Conservation (phyloP, 2,888 invertebrate genomes). For the Drosophila multiciliata region DNA sequence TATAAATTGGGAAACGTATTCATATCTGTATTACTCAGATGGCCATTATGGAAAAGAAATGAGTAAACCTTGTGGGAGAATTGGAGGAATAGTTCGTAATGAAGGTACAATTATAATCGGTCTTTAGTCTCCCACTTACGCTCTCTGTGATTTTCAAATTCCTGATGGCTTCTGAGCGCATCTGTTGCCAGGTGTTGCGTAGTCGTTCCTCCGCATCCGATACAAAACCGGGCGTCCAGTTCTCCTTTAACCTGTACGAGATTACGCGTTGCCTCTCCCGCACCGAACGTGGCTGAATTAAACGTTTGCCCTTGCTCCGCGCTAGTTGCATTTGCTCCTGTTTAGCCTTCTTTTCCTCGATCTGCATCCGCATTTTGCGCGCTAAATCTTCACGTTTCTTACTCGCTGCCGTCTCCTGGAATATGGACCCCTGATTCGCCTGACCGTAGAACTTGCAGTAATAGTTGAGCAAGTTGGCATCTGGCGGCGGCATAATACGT, state of each 20-base stretch:
- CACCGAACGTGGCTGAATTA: conserved; percentile 86
- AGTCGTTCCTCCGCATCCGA: conserved; percentile 89
- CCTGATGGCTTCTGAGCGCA: conserved; percentile 73
- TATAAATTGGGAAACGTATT: conserved; percentile 81
- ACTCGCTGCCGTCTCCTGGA: conserved; percentile 91
- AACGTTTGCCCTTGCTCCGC: conserved; percentile 51
- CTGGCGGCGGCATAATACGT: conserved; percentile 88
- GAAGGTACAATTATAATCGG: background rate
- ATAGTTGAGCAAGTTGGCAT: conserved; percentile 85
- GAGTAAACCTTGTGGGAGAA: conserved; percentile 73
- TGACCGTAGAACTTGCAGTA: conserved; percentile 90
- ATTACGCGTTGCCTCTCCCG: conserved; percentile 71
- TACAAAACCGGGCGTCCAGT: conserved; percentile 83
- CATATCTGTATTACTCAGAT: conserved; percentile 83
- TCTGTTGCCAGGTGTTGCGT: conserved; percentile 79
- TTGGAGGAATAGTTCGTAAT: background rate
- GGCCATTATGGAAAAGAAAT: conserved; percentile 71
- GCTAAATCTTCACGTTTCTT: conserved; percentile 91
- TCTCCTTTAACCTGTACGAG: conserved; percentile 65
- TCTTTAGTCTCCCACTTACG: conserved; percentile 49
- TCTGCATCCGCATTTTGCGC: conserved; percentile 89
- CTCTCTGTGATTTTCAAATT: conserved; percentile 75
- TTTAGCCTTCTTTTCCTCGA: conserved; percentile 80
- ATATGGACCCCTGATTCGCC: conserved; percentile 88
- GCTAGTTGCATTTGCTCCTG: conserved; percentile 69